Conservation (phyloP, 2,888 invertebrate genomes). For the Lycocerus yunnanus region DNA sequence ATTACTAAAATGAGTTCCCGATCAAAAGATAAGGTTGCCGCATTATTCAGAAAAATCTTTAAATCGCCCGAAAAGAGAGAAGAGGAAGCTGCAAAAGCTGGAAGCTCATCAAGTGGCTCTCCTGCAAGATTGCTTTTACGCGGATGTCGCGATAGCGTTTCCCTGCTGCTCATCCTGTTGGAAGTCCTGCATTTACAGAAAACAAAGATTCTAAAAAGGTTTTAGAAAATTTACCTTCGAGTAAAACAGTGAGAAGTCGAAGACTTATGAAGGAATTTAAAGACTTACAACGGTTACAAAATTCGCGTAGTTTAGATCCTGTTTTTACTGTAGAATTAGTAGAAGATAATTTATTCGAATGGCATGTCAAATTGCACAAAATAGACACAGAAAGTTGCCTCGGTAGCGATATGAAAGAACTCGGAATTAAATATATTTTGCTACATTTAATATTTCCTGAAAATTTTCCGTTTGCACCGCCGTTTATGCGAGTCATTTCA, state of each 20-base stretch:
- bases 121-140: slow-evolving; percentile 51
- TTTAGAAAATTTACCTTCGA: slow-evolving; percentile 57
- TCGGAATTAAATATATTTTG: slow-evolving; percentile 74
- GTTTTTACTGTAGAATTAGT: slow-evolving; percentile 83
- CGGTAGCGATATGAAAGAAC: slow-evolving; percentile 79
- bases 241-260: slow-evolving; percentile 71
- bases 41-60: slow-evolving; percentile 79
- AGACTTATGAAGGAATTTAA: slow-evolving; percentile 85
- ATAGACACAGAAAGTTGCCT: slow-evolving; percentile 85
- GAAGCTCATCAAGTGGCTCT: slow-evolving; percentile 60
- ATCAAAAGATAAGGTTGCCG: slow-evolving; percentile 81
- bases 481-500: slow-evolving; percentile 72
- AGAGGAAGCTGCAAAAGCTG: slow-evolving; percentile 61
- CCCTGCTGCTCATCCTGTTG: slow-evolving; percentile 53
- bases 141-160: slow-evolving; percentile 52
- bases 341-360: slow-evolving; percentile 85
- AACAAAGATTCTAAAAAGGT: slow-evolving; percentile 42
- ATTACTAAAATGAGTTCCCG: slow-evolving; percentile 71
- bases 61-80: slow-evolving; percentile 71
- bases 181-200: slow-evolving; percentile 58
- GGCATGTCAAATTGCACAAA: slow-evolving; percentile 81
- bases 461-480: slow-evolving; percentile 88
- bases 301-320: slow-evolving; percentile 66
- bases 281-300: slow-evolving; percentile 77
- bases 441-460: slow-evolving; percentile 84